Base-by-base conservation (phyloP, 2,888 invertebrate species). In the Malthinus flaveolus region DNA sequence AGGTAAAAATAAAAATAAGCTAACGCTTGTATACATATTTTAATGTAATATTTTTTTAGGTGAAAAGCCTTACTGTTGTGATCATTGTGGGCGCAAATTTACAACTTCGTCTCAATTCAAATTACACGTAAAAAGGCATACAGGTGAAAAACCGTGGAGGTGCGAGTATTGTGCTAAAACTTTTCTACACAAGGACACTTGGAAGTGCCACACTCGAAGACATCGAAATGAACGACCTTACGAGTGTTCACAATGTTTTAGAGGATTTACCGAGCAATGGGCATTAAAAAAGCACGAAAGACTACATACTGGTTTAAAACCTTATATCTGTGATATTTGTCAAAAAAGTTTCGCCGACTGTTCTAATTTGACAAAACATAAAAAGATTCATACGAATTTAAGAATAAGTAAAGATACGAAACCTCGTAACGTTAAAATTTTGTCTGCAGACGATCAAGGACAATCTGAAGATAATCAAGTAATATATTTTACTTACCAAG, bases 1-100 rank as follows among this genome's bases (percentile, higher is more conserved):
- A 0, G 80, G 72, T 71, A 61, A 62, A 62, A n/a, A n/a, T n/a
- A n/a, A n/a, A n/a, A n/a, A n/a, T n/a, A n/a, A n/a, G n/a, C n/a
- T n/a, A n/a, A n/a, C n/a, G n/a, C n/a, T n/a, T n/a, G n/a, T n/a
- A n/a, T n/a, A n/a, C n/a, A 51, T 13, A 37, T 23, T 11, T 10
- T 52, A 11, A n/a, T 13, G 12, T 48, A 15, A 34, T 13, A 51
- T 46, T 61, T 46, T 61, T 64, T 39, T 55, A 72, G 89, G 91
- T 0, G 90, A 90, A 74, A 89, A 89, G 69, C 93, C 92, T 0
- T 92, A 85, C 76, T 80, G 80, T 62, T 93, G 92, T 74, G 77
- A 82, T 36, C 78, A 82, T 44, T 90, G 90, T 66, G 83, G 84
- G 13, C 83, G 86, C 12, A 82, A 82, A 58, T 91, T 91, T 77